These are phyloP conservation scores for Epizoanthus ramosus DNA, from an alignment of 92 coral and sea anemone genomes.

Conservation along the genomic window DNA sequence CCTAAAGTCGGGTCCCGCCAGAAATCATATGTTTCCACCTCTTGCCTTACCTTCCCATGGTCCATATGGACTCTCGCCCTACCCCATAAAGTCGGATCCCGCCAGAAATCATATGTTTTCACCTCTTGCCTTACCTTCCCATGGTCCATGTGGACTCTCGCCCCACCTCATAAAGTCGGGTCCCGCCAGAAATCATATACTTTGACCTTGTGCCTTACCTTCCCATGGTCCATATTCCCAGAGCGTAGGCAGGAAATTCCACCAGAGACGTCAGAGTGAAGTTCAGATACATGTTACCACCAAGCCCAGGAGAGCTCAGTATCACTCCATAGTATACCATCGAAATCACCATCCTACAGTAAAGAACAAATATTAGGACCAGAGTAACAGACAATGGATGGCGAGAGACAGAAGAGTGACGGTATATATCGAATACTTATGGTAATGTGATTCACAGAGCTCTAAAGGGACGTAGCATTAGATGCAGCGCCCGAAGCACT, in stretches of 20 bases:
- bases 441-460: too few relatives aligned
- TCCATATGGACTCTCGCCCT: too few relatives aligned
- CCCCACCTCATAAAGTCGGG: not conserved
- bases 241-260: slow-evolving; percentile 28
- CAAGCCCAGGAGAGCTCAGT: slow-evolving; percentile 22
- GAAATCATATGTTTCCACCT: too few relatives aligned
- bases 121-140: too few relatives aligned
- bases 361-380: not conserved
- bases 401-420: too few relatives aligned
- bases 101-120: too few relatives aligned
- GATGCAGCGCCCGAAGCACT: too few relatives aligned
- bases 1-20: not conserved
- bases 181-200: not conserved
- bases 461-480: too few relatives aligned
- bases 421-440: too few relatives aligned
- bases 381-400: too few relatives aligned
- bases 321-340: slow-evolving; percentile 33
- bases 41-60: too few relatives aligned
- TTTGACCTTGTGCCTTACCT: not conserved
- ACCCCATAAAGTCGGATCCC: too few relatives aligned
- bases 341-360: slow-evolving; percentile 11
- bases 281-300: slow-evolving; percentile 31
- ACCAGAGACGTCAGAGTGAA: slow-evolving; percentile 12
- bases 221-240: slow-evolving; percentile 32
- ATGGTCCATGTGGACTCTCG: not conserved